A percentile compares a stretch with the other conserved stretches of the same genome.
Conservation (phyloP, 2,797 vertebrate genomes). For the Neomorphus geoffroyi region DNA sequence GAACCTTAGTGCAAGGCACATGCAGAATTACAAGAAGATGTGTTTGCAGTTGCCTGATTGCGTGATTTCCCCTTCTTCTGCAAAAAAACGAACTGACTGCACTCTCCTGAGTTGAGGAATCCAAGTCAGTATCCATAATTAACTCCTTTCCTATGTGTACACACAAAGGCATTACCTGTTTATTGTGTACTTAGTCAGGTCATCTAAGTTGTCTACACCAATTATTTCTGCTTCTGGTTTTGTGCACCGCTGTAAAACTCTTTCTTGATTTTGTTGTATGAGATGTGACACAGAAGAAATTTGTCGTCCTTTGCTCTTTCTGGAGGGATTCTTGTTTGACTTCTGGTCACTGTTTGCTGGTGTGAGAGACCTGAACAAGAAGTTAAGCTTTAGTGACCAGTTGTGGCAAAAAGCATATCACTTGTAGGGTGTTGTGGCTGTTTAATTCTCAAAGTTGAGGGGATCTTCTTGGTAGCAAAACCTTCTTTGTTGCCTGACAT, state of each 20-base stretch:
- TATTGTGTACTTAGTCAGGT: neutral
- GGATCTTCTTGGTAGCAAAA: neutral
- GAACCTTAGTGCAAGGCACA: neutral
- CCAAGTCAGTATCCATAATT: neutral
- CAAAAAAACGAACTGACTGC: neutral
- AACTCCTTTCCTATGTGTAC: neutral
- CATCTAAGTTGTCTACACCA: neutral
- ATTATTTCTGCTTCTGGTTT: neutral
- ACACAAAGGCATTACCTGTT: neutral
- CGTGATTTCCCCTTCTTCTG: neutral
- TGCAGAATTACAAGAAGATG: fast-evolving
- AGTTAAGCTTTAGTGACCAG: neutral
- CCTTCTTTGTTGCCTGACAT: neutral
- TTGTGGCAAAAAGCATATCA: neutral
- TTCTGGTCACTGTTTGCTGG: neutral
- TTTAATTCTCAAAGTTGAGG: neutral
- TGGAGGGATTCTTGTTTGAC: neutral
- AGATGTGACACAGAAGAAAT: neutral
- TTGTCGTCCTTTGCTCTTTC: neutral
- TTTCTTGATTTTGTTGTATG: neutral
- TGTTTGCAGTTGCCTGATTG: neutral
- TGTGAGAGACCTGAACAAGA: neutral
- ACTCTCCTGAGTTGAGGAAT: neutral
- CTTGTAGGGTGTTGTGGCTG: neutral
- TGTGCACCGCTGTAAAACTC: neutral